Evolutionary conservation across 2,797 vertebrate species (phyloP).

Genomic region (Spatula clypeata): DNA sequence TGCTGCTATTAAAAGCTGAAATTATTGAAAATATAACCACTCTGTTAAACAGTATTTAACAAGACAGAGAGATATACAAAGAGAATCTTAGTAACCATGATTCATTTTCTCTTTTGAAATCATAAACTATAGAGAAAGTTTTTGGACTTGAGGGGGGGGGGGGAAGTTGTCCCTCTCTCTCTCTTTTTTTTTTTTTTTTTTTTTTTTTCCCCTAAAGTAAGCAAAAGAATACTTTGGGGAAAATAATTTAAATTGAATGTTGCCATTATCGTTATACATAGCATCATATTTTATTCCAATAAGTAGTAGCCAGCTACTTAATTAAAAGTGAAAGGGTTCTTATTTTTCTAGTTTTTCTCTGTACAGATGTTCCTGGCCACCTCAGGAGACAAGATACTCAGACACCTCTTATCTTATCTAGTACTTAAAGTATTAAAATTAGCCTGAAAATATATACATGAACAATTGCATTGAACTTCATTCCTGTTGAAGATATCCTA

Average conservation of each 20-base stretch:
- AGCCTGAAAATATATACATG: neutral
- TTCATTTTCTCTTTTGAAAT: neutral
- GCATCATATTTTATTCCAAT: neutral
- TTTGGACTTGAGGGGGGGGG: neutral
- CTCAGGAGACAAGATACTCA: neutral
- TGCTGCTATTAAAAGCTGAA: neutral
- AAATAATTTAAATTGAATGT: neutral
- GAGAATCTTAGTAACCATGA: neutral
- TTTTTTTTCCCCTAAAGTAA: neutral
- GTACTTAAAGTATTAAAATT: neutral
- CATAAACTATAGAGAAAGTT: neutral
- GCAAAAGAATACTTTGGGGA: neutral
- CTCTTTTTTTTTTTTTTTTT: neutral
- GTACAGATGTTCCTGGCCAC: neutral
- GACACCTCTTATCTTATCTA: neutral
- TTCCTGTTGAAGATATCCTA: neutral
- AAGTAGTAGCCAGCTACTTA: neutral
- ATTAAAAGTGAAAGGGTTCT: neutral
- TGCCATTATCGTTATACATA: neutral
- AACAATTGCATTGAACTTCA: neutral
- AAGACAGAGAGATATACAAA: neutral
- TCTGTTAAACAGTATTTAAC: neutral
- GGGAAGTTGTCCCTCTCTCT: neutral
- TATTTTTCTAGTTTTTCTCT: neutral
- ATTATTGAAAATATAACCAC: neutral